Percentiles rank a stretch among this genome's conserved stretches.
These are phyloP conservation scores for Scrobipalpa atriplicella DNA, from an alignment of 2,888 invertebrate genomes.

Conservation along the genomic window DNA sequence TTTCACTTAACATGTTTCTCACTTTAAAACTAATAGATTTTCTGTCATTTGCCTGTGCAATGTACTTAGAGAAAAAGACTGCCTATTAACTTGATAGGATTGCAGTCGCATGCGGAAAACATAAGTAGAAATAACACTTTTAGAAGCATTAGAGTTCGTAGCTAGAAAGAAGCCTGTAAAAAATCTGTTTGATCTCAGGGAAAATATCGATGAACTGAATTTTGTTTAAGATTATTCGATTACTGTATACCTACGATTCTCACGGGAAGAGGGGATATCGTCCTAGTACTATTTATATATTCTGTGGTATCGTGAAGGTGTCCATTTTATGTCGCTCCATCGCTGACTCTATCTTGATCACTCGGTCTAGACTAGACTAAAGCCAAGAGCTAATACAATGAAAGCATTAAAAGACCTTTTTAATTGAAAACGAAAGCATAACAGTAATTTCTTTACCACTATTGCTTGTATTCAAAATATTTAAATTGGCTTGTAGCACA, in stretches of 20 bases:
- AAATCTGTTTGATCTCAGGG: not conserved
- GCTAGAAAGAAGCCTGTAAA: not conserved
- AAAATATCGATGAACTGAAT: too few species aligned
- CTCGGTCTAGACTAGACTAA: too few species aligned
- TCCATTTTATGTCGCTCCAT: too few species aligned
- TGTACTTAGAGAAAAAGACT: constrained; percentile 5
- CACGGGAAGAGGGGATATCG: too few species aligned
- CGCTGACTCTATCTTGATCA: too few species aligned
- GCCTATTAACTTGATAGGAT: not conserved
- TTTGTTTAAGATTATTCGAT: too few species aligned
- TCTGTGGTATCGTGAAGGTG: too few species aligned
- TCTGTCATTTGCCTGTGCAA: not conserved
- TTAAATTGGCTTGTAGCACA: not conserved
- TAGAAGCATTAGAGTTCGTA: not conserved
- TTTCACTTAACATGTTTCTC: not conserved
- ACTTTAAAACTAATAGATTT: not conserved
- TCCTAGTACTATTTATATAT: too few species aligned
- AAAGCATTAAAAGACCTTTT: too few species aligned
- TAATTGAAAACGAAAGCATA: too few species aligned
- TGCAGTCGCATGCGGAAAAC: constrained; percentile 5
- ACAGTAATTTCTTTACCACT: not conserved
- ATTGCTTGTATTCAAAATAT: not conserved
- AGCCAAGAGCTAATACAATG: too few species aligned
- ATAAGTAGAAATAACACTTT: constrained; percentile 2
- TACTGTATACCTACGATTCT: too few species aligned